phyloP scores from a whole-genome alignment of 2,888 invertebrate species.

The Dugesia japonica region DNA sequence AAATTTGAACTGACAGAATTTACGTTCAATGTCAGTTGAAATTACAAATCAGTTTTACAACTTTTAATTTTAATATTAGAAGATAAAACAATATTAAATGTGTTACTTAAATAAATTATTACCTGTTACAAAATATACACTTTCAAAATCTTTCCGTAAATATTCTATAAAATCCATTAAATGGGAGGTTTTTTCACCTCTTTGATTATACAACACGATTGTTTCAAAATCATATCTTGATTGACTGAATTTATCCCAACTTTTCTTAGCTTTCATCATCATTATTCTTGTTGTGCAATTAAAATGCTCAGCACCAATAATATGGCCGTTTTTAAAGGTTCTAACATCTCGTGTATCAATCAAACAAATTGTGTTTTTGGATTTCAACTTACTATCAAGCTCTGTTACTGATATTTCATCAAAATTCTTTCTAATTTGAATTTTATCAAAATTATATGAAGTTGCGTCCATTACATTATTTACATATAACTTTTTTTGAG shows the following conservation, averaged over 20 bases:
- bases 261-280: neutral
- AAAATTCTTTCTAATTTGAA: neutral
- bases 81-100: too few species aligned
- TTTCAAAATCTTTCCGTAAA: neutral
- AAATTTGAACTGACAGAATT: too few species aligned
- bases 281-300: neutral
- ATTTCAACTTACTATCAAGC: neutral
- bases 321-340: neutral
- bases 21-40: too few species aligned
- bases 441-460: neutral
- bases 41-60: too few species aligned
- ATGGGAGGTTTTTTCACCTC: neutral
- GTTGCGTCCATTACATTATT: neutral
- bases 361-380: neutral
- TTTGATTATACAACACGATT: neutral
- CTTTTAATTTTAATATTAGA: too few species aligned
- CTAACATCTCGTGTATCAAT: neutral
- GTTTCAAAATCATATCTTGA: neutral
- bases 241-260: neutral
- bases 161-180: neutral
- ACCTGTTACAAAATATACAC: neutral
- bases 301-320: neutral
- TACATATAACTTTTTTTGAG: neutral
- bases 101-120: too few species aligned
- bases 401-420: neutral